Evolutionary conservation across 2,888 invertebrate species (phyloP), one percentile per base, ranked within the genome.

Genomic region (Netelia virgata): DNA sequence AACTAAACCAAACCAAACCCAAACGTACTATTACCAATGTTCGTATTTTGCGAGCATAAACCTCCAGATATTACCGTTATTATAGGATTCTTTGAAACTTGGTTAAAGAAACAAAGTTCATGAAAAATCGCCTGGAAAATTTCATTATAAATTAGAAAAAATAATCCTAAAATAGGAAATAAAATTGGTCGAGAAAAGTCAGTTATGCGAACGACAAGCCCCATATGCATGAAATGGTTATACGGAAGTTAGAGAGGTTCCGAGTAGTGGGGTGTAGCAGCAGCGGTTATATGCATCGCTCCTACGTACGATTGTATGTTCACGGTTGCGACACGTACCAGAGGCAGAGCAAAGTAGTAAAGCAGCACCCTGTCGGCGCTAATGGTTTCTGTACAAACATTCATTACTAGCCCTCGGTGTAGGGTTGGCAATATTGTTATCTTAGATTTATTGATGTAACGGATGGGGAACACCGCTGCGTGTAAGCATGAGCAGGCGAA

Each of bases 391-490:
- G 91, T 91, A 91, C 92, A 92, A 92, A 93, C 93, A 93, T 93
- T 93, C 93, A 92, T 93, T 93, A 93, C 92, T 88, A 86, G 88
- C 87, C 89, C 89, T 74, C 55, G 77, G 82, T 82, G 90, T 87
- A 88, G 89, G 87, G 90, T 86, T 89, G 91, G 92, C 92, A 92
- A 92, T 92, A 92, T 92, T 92, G 93, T 92, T 92, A 92, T 92
- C 93, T 93, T 93, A 93, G 92, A 93, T 93, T 93, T 93, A 93
- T 93, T 92, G 92, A 92, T 92, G 92, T 92, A 92, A 92, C 92
- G 92, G 92, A 92, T 92, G 92, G 92, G 91, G 91, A 91, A 92
- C 91, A 91, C 90, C 89, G 90, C 90, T 91, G 90, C 87, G 90
- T 88, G 90, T 72, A 76, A 88, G 88, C 79, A 70, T 64, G 79